Evolutionary conservation across 2,113 vertebrate species (phyloP).

Genomic region (Brienomyrus longianalis): DNA sequence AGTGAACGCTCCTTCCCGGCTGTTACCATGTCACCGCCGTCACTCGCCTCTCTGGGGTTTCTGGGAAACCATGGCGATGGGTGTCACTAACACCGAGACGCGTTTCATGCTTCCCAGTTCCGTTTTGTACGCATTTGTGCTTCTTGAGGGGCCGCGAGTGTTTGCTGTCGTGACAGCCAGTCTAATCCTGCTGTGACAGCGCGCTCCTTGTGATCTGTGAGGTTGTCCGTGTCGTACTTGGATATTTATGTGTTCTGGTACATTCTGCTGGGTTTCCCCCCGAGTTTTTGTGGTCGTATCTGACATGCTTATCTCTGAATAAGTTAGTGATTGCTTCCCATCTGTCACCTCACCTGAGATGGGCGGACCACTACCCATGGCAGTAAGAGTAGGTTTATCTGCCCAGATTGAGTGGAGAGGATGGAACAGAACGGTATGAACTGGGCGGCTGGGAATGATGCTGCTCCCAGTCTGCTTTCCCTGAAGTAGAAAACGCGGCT

Average conservation of each 20-base stretch:
- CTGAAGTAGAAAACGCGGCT: too few relatives aligned
- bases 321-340: background rate
- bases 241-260: background rate
- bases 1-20: slow-evolving; percentile 45
- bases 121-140: background rate
- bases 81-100: background rate
- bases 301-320: background rate
- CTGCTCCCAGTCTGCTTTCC: too few relatives aligned
- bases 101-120: background rate
- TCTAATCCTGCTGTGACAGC: background rate
- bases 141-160: background rate
- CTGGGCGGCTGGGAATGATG: background rate
- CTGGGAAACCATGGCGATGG: background rate
- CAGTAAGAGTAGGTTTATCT: background rate
- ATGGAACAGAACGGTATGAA: background rate
- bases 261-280: background rate
- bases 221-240: background rate
- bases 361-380: background rate
- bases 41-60: background rate
- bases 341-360: background rate
- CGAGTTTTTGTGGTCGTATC: background rate
- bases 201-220: background rate
- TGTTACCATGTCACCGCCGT: too few relatives aligned
- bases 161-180: background rate
- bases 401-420: background rate